A percentile compares a stretch with the other conserved stretches of the same genome.
phyloP scores from a whole-genome alignment of 2,797 vertebrate species.

The Masticophis lateralis region DNA sequence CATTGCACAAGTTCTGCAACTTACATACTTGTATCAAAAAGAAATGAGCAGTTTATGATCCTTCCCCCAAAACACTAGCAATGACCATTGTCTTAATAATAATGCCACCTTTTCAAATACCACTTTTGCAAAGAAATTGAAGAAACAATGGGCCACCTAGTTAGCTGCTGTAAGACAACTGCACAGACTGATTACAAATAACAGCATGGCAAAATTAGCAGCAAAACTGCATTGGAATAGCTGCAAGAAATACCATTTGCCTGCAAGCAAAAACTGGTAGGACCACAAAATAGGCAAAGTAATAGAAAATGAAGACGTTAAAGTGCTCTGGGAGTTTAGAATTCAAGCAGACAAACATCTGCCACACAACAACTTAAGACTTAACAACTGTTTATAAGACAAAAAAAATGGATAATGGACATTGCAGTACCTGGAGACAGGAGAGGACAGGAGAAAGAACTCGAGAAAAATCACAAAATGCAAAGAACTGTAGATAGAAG shows the following conservation, averaged over 20 bases:
- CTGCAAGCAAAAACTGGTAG: not conserved
- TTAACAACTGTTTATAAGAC: not conserved
- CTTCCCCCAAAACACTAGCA: constrained; percentile 24
- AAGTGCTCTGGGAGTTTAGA: not conserved
- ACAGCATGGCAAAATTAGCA: not conserved
- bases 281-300: not conserved
- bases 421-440: not conserved
- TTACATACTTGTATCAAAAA: not conserved
- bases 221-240: not conserved
- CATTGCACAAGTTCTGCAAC: not conserved
- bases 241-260: not conserved
- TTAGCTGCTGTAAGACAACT: not conserved
- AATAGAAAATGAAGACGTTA: not conserved
- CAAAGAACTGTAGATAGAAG: not conserved
- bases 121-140: not conserved
- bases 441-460: not conserved
- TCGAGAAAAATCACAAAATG: not conserved
- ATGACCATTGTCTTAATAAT: constrained; percentile 18
- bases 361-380: not conserved
- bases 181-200: not conserved
- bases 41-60: constrained; percentile 20
- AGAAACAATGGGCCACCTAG: not conserved
- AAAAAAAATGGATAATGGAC: not conserved
- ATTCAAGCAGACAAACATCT: not conserved
- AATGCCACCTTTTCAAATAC: constrained; percentile 1